Percentiles rank a stretch among this genome's conserved stretches.
Evolutionary conservation across 2,888 invertebrate genomes (phyloP).

Genomic region (Parnassius glacialis): DNA sequence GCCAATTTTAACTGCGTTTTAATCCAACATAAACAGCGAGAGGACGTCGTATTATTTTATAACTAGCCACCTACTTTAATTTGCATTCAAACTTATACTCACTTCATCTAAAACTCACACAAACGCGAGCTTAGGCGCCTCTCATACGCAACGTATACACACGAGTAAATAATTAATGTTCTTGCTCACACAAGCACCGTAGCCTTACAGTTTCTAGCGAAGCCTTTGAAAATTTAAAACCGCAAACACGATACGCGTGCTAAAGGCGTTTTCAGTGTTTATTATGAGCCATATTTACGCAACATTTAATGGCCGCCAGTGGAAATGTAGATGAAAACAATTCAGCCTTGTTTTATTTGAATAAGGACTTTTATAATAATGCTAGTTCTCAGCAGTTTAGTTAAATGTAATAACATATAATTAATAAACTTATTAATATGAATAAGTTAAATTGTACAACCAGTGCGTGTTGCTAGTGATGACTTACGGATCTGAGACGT

Average conservation of each 20-base stretch:
- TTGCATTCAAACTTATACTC: slow-evolving; percentile 20
- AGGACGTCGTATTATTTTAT: slow-evolving; percentile 13
- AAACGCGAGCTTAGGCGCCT: slow-evolving; percentile 13
- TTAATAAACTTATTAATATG: too few species aligned
- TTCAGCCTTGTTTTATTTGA: slow-evolving; percentile 1
- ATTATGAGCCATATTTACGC: slow-evolving; percentile 44
- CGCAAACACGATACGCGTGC: slow-evolving; percentile 43
- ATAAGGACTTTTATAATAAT: too few species aligned
- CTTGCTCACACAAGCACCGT: slow-evolving; percentile 56
- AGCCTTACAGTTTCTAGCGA: slow-evolving; percentile 45
- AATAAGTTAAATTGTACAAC: too few species aligned
- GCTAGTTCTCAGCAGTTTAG: too few species aligned
- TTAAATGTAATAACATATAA: too few species aligned
- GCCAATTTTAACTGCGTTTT: slow-evolving; percentile 11
- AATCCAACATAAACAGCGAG: neutral
- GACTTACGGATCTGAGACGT: too few species aligned
- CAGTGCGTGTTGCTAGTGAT: too few species aligned
- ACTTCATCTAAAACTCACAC: slow-evolving; percentile 20
- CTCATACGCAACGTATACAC: slow-evolving; percentile 17
- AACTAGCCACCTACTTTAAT: slow-evolving; percentile 8
- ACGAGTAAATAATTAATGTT: slow-evolving; percentile 68
- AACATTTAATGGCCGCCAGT: slow-evolving; percentile 32
- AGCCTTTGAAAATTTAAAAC: slow-evolving; percentile 62
- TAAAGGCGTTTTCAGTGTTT: slow-evolving; percentile 49
- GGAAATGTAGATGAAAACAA: slow-evolving; percentile 31